Base-by-base conservation (phyloP, 2,888 invertebrate genomes). In the Molorchus minor region DNA sequence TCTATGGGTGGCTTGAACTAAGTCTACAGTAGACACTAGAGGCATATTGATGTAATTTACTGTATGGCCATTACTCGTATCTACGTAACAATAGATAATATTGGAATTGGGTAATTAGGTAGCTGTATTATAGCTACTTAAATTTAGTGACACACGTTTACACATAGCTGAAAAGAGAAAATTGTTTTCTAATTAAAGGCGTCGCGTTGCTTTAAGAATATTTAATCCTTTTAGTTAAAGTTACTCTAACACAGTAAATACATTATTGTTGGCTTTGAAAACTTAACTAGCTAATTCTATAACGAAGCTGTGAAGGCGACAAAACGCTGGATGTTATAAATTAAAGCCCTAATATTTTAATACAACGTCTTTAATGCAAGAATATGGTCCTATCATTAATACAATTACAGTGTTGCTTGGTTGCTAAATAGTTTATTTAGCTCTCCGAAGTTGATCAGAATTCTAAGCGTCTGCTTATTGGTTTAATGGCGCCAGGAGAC, bases 381-480 rank as follows among this genome's bases (percentile, higher is more conserved):
- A 40, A 47, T 13, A 19, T 38, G 49, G 16, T 13, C 29, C 25
- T 38, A 17, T 16, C 16, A 49, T 38, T 49, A 49, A 49, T 21
- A n/a, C 49, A 45, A 45, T 29, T 45, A 45, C 20, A 25, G 30
- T 13, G 21, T 25, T 25, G 1, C 43, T 12, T 12, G 43, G 25
- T 21, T 43, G 20, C 20, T 43, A 25, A 43, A 43, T 12, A 43
- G 43, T 15, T 20, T 45, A 25, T 29, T 45, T 45, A 29, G 29
- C 21, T 13, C 47, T 35, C 17, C 12, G 33, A n/a, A 16, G 49
- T 25, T 49, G 25, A 21, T 38, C 16, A 38, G 25, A 49, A 38
- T 49, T 49, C 49, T 13, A n/a, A 25, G 38, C 49, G 25, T 7
- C 38, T 12, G 29, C 16, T 49, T 49, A 49, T 49, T 49, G 36